Percentiles rank a stretch among this genome's conserved stretches.
phyloP scores from a whole-genome alignment of 2,888 invertebrate species.

The Hirtodrosophila alboralis region DNA sequence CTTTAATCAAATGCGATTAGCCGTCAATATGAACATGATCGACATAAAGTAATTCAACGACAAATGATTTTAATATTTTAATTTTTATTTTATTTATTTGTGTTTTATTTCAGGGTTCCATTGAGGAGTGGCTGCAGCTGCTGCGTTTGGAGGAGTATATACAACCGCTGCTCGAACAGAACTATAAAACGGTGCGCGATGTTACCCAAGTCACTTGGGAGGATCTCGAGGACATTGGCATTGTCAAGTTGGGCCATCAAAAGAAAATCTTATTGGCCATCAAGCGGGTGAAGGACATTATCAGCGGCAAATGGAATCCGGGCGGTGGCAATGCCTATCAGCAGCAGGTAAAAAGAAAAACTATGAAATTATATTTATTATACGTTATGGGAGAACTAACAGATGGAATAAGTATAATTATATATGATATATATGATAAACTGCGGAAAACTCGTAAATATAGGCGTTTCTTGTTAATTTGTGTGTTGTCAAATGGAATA shows the following conservation, averaged over 20 bases:
- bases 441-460: too few relatives aligned
- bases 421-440: too few relatives aligned
- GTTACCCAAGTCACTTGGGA: conserved; percentile 99
- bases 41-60: too few relatives aligned
- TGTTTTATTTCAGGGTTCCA: conserved; percentile 95
- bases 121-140: conserved; percentile 97
- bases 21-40: conserved; percentile 2
- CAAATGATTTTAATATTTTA: background rate
- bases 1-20: conserved; percentile 67
- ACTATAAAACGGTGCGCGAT: conserved; percentile 96
- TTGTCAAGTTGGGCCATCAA: conserved; percentile 97
- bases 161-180: conserved; percentile 94
- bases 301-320: conserved; percentile 90
- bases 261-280: conserved; percentile 99
- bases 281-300: conserved; percentile 96
- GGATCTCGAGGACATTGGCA: conserved; percentile 98
- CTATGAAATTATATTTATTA: background rate
- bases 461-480: too few relatives aligned
- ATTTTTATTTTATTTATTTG: conserved; percentile 1
- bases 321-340: conserved; percentile 82
- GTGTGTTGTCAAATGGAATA: too few relatives aligned
- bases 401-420: too few relatives aligned
- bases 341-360: conserved; percentile 76
- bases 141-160: conserved; percentile 96
- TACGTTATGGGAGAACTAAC: background rate